Percentiles rank a stretch among this genome's conserved stretches.
These are phyloP conservation scores for Pelagia noctiluca DNA, from an alignment of 30 jellyfish, hydroid and myxozoan species.

Conservation along the genomic window DNA sequence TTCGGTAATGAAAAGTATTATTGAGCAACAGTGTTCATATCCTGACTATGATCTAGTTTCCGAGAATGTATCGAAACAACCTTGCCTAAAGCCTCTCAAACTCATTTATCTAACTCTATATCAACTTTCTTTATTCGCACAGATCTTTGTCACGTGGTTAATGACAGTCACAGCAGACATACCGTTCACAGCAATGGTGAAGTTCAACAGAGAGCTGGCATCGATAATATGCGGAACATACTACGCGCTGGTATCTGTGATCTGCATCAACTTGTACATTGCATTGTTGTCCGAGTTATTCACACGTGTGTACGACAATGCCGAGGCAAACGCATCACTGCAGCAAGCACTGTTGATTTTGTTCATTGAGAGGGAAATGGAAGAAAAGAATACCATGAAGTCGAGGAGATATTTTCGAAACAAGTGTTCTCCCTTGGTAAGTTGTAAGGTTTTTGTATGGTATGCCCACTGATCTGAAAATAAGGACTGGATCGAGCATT, in stretches of 20 bases:
- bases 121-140: no score
- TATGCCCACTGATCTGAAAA: no score
- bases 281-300: constrained; percentile 94
- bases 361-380: constrained; percentile 48
- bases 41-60: no score
- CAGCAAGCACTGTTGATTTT: constrained; percentile 79
- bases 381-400: constrained; percentile 13
- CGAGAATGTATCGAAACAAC: no score
- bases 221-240: constrained; percentile 83
- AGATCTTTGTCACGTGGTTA: constrained; percentile 37
- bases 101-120: no score
- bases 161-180: constrained; percentile 80
- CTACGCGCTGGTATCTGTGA: constrained; percentile 85
- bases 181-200: constrained; percentile 61
- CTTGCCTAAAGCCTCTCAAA: no score
- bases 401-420: constrained; percentile 34
- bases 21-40: no score
- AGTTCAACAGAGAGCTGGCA: constrained; percentile 63
- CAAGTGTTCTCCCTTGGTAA: constrained; percentile 71
- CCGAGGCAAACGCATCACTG: constrained; percentile 95
- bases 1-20: no score
- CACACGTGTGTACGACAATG: constrained; percentile 92
- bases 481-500: no score
- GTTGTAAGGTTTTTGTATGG: no score
- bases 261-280: constrained; percentile 85